phyloP scores from a whole-genome alignment of 1,140 invertebrate genomes.

The Drosophila saltans region DNA sequence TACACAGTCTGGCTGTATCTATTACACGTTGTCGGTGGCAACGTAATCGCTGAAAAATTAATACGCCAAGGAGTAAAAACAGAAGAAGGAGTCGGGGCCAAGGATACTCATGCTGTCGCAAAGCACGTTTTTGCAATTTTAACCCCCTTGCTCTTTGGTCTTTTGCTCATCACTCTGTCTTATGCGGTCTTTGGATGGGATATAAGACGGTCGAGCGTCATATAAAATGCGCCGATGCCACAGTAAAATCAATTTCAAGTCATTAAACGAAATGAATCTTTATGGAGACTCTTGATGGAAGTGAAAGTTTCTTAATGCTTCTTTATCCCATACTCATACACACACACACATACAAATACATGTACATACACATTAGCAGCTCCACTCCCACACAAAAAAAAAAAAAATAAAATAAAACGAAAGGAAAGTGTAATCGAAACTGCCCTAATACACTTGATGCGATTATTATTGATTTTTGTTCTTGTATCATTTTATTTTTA shows the following conservation, averaged over 20 bases:
- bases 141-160: constrained; percentile 34
- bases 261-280: constrained; percentile 83
- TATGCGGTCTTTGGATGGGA: constrained; percentile 40
- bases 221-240: constrained; percentile 70
- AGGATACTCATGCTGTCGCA: constrained; percentile 62
- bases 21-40: constrained; percentile 74
- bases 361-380: constrained; percentile 52
- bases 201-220: constrained; percentile 32
- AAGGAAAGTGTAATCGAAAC: constrained; percentile 45
- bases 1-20: constrained; percentile 37
- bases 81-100: not conserved
- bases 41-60: constrained; percentile 80
- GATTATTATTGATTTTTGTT: constrained; percentile 76
- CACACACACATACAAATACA: constrained; percentile 1
- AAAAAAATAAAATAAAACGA: too few species aligned
- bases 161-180: not conserved
- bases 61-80: constrained; percentile 56
- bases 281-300: constrained; percentile 54
- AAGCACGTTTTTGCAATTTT: constrained; percentile 77
- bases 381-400: not conserved
- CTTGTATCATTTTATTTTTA: constrained; percentile 11
- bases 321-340: not conserved
- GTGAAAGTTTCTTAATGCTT: constrained; percentile 34
- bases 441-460: constrained; percentile 49
- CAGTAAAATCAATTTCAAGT: constrained; percentile 82